Evolutionary conservation across 1,140 invertebrate genomes (phyloP).

Genomic region (Rhopalosiphum padi): DNA sequence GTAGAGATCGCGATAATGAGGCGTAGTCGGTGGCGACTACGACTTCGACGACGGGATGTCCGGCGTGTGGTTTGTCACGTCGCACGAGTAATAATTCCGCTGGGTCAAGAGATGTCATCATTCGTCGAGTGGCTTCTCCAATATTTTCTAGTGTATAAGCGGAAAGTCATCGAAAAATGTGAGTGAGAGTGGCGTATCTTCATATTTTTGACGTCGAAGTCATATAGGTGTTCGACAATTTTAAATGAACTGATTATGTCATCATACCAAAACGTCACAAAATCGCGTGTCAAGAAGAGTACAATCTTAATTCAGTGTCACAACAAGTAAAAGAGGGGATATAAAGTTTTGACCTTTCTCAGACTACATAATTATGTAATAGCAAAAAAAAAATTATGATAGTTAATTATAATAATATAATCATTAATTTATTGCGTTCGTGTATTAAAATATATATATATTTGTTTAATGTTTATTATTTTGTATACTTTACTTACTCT

Average conservation of each 20-base stretch:
- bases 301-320: no score
- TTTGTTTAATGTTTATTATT: no score
- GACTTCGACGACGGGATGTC: not conserved
- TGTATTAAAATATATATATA: no score
- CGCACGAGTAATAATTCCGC: not conserved
- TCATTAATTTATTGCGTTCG: no score
- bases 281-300: not conserved
- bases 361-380: no score
- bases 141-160: not conserved
- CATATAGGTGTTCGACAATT: not conserved
- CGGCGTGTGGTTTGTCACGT: not conserved
- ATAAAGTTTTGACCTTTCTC: no score
- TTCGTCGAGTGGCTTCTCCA: constrained; percentile 39
- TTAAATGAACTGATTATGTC: not conserved
- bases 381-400: no score
- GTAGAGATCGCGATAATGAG: constrained; percentile 21
- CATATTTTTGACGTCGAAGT: not conserved
- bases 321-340: no score
- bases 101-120: not conserved
- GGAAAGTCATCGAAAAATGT: not conserved
- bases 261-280: not conserved
- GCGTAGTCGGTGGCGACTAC: not conserved
- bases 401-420: no score
- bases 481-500: no score
- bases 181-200: not conserved